A percentile compares a stretch with the other conserved stretches of the same genome.
Evolutionary conservation across 1,140 invertebrate genomes (phyloP).

Genomic region (Ctenoplectra terminalis): DNA sequence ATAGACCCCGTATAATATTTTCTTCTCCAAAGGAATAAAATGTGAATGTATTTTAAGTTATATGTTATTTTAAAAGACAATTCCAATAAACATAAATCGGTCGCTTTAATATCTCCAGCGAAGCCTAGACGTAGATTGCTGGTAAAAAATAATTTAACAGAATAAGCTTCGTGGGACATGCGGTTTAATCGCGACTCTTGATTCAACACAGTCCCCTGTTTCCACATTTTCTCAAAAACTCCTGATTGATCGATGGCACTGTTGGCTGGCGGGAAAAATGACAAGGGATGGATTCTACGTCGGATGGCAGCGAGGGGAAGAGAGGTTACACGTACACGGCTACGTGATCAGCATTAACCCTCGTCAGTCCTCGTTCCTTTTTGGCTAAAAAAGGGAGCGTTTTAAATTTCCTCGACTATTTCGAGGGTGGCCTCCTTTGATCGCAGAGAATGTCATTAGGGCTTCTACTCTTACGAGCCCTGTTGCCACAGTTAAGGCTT

Average conservation of each 20-base stretch:
- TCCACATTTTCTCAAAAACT: conserved; percentile 49
- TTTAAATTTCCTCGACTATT: conserved; percentile 79
- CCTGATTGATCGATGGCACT: conserved; percentile 63
- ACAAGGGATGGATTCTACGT: conserved; percentile 53
- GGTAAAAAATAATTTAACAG: no score
- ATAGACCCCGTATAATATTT: no score
- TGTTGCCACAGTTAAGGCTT: not conserved
- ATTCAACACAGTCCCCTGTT: conserved; percentile 21
- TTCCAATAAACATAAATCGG: no score
- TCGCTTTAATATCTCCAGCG: no score
- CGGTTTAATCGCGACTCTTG: conserved; percentile 26
- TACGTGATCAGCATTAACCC: conserved; percentile 80
- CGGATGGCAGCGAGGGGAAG: not conserved
- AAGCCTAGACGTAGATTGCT: no score
- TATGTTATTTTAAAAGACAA: no score
- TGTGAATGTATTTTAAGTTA: no score
- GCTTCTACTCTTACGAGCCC: conserved; percentile 57
- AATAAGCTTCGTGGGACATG: conserved; percentile 5
- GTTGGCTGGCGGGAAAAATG: conserved; percentile 64
- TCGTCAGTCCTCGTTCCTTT: conserved; percentile 73
- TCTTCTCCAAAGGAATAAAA: no score
- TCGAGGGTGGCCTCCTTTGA: conserved; percentile 75
- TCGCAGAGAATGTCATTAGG: conserved; percentile 76
- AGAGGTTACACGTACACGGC: conserved; percentile 65
- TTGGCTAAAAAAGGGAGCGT: conserved; percentile 71